Evolutionary conservation across 2,113 vertebrate species (phyloP), one percentile per base, ranked within the genome.

Genomic region (Platichthys flesus): DNA sequence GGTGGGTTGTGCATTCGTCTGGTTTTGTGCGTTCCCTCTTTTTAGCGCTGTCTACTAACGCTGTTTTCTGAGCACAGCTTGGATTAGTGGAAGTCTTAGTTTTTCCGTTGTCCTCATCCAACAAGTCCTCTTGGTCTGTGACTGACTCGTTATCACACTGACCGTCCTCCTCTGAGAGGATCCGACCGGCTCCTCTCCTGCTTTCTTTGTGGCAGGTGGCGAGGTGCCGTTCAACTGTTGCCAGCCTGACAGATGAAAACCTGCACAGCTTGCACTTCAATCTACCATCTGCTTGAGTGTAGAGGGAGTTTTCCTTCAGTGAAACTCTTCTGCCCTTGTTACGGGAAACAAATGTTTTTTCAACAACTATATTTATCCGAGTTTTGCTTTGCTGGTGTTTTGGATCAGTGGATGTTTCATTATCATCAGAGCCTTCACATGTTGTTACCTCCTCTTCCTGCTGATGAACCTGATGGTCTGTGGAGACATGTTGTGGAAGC

Each of bases 1-100:
- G 35, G 8, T 37, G 35, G 9, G 35, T 37, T 37, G 88, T 91
- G 74, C 15, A 5, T 47, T 47, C 45, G 13, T 47, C 15, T 47
- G 16, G 47, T 51, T 51, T 51, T 4, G 96, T 74, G 0, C 97
- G 97, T 74, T 96, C 96, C 55, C 94, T 93, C 79, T 92, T 93
- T 88, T 91, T 88, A 81, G 97, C 97, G 0, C 93, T 96, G 71
- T 91, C 90, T 85, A 97, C 85, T 9, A 95, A 21, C 9, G 54
- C 95, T 4, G 94, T 93, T 21, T 95, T 95, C 88, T 98, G 98
- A 10, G 94, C 90, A 81, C 96, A 98, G 0, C 82, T 94, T 1
- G 95, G 87, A 90, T 97, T 97, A 28, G 94, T 94, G 62, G 96
- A 94, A 8, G 3, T 13, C 40, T 42, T 12, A 3, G 18, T 67